Base-by-base conservation (phyloP, 2,797 vertebrate genomes). In the Craterocephalus amniculus region DNA sequence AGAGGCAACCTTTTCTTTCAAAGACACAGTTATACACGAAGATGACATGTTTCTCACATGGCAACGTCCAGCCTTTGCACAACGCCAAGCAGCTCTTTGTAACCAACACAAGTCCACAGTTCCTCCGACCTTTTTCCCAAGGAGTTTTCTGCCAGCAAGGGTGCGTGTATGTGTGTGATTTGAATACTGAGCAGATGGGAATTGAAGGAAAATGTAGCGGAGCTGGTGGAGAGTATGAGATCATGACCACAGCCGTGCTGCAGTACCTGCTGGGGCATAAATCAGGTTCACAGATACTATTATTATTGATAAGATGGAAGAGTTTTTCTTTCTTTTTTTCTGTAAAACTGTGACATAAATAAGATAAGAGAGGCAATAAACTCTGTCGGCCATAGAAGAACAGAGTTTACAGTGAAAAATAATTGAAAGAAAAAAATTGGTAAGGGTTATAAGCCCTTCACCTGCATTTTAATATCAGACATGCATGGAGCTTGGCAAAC, bases 181-280 rank as follows among this genome's bases (percentile, higher is more conserved):
- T 72, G 89, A 90, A 89, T 91, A 89, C 86, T 82, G 84, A 91
- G 78, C 87, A 88, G 83, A 57, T 56, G 61, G 66, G 69, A 75
- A 36, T 0, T 27, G 65, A 63, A 71, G 67, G 66, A 38, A 48
- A 69, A 61, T 58, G 63, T 58, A 51, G 29, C 1, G 29, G 69
- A 70, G 48, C 56, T 27, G 38, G 56, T 51, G 14, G 76, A 5
- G 57, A 60, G 70, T 6, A 40, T 71, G 74, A 71, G 74, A 71
- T 79, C 68, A 79, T 69, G 80, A 80, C 75, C 74, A 74, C 63
- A 71, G 82, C 62, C 18, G 45, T 57, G 74, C 51, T 71, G 67
- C 43, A 7, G 49, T 76, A 74, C 82, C 83, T 79, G 78, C 76
- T 31, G 67, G 58, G 63, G 60, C 67, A 83, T 81, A 80, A 83